Evolutionary conservation across 1,140 invertebrate genomes (phyloP).

Genomic region (Phenacoccus solenopsis): DNA sequence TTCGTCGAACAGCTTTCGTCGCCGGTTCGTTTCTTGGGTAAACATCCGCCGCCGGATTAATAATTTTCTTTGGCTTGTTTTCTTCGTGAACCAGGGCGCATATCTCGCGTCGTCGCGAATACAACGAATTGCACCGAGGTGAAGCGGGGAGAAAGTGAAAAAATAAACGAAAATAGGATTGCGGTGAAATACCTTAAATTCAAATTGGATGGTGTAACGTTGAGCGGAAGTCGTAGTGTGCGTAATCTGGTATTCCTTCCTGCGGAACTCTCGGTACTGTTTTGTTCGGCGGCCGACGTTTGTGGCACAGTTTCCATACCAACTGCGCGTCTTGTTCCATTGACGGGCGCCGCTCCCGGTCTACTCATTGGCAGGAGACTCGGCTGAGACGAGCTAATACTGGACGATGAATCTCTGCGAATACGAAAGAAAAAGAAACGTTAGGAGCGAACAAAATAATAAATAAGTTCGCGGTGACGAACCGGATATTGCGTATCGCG

Average conservation of each 20-base stretch:
- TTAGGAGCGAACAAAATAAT: too few species aligned
- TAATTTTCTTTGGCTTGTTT: too few species aligned
- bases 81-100: neutral
- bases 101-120: neutral
- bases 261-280: slow-evolving; percentile 34
- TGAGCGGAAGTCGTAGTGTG: slow-evolving; percentile 50
- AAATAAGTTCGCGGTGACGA: too few species aligned
- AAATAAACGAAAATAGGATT: neutral
- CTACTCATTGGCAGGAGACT: slow-evolving; percentile 17
- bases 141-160: too few species aligned
- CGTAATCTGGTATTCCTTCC: slow-evolving; percentile 48
- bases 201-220: slow-evolving; percentile 42
- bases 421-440: neutral
- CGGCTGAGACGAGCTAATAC: slow-evolving; percentile 5
- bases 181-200: slow-evolving; percentile 46
- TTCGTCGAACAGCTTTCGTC: too few species aligned
- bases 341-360: slow-evolving; percentile 7
- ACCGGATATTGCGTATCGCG: too few species aligned
- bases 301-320: slow-evolving; percentile 7
- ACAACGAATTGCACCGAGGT: too few species aligned
- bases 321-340: slow-evolving; percentile 19
- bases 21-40: too few species aligned
- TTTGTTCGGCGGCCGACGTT: slow-evolving; percentile 12
- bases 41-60: too few species aligned
- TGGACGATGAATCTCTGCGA: slow-evolving; percentile 29